Percentiles rank a stretch among this genome's conserved stretches.
These are phyloP conservation scores for Enteromius unitaeniatus DNA, from an alignment of 2,797 vertebrate species.

Conservation along the genomic window DNA sequence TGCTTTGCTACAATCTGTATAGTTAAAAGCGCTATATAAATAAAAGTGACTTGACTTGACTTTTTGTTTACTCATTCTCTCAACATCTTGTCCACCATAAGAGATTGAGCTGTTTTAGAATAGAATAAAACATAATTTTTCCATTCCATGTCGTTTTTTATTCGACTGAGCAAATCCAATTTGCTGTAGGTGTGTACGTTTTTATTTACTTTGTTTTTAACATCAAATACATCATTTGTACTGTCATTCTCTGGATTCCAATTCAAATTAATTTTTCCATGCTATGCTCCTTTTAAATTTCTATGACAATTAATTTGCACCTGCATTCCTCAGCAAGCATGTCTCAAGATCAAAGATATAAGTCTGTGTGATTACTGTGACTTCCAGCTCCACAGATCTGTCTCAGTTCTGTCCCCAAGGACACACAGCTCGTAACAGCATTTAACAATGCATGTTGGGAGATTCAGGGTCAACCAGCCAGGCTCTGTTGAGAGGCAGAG, in stretches of 20 bases:
- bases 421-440: not conserved
- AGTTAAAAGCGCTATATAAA: no score
- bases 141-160: not conserved
- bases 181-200: not conserved
- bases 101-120: not conserved
- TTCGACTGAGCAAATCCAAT: not conserved
- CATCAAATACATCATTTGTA: not conserved
- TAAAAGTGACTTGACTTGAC: no score
- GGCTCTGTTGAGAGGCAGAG: not conserved
- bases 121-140: not conserved
- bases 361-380: conserved; percentile 4
- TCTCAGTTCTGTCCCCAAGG: conserved; percentile 23
- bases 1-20: no score
- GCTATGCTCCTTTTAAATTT: conserved; percentile 4
- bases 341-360: conserved; percentile 14
- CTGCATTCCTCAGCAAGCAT: not conserved
- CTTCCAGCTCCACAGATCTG: conserved; percentile 9
- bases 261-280: not conserved
- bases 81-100: not conserved
- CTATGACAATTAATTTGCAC: conserved; percentile 8
- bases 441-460: conserved; percentile 14
- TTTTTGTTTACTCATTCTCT: not conserved
- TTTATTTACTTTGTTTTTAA: not conserved
- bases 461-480: not conserved
- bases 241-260: not conserved